Conservation (phyloP, 2,888 invertebrate species). For the Sclerodermus sp. region DNA sequence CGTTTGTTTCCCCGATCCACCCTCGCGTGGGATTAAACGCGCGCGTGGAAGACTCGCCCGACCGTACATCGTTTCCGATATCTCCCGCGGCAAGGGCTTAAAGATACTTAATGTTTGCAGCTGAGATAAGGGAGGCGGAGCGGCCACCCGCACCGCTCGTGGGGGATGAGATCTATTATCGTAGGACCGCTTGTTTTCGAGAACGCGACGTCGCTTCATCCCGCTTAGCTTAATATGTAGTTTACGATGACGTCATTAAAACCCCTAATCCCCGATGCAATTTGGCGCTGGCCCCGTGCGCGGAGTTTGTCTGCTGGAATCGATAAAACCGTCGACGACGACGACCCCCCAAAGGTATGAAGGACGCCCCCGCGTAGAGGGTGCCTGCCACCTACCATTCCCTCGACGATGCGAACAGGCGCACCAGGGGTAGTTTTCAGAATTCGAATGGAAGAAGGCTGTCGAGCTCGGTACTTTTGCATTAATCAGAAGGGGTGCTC, state of each 20-base stretch:
- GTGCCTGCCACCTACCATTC: no score
- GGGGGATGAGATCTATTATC: not conserved
- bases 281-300: not conserved
- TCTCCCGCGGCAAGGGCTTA: slow-evolving; percentile 3
- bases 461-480: no score
- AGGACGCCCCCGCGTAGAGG: no score
- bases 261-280: not conserved
- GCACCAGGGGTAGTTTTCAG: no score
- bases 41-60: no score
- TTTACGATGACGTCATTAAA: slow-evolving; percentile 1
- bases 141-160: not conserved
- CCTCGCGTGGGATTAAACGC: slow-evolving; percentile 1
- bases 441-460: no score
- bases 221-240: slow-evolving; percentile 1
- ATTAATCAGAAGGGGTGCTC: no score
- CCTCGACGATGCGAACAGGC: no score
- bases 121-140: not conserved
- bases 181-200: slow-evolving; percentile 2
- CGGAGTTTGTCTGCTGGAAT: not conserved
- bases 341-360: no score
- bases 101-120: slow-evolving; percentile 2
- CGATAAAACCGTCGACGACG: not conserved
- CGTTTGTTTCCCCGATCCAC: slow-evolving; percentile 4
- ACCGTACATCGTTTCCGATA: not conserved
- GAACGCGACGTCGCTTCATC: not conserved